Base-by-base conservation (phyloP, 1,140 invertebrate species). In the Galendromus occidentalis region DNA sequence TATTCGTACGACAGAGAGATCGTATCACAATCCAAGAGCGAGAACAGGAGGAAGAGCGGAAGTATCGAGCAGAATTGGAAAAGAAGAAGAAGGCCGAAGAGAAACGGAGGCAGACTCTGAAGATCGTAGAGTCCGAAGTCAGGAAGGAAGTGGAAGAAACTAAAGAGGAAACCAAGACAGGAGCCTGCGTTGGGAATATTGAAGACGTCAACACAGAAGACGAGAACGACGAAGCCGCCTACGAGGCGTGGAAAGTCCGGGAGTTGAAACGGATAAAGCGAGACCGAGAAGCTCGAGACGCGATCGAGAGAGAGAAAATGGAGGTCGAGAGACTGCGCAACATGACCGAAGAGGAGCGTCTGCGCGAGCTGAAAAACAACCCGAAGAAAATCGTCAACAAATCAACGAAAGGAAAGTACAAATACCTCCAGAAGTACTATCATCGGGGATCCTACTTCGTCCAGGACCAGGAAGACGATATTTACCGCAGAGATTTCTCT, bases 371-470 rank as follows among this genome's bases (percentile, higher is more conserved):
- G 18, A 82, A 90, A 64, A 75, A 86, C n/a, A 98, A 98, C 79
- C 94, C 94, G 0, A 95, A 94, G 77, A 67, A 82, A 12, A 81
- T 98, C 33, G 93, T 89, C 1, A 99, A 99, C 77, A 94, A 96
- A 76, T 85, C 88, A 1, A 80, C 84, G 1, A 99, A 99, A 79
- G 95, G 95, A 65, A 98, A 98, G 80, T 98, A 98, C 79, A 98
- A 98, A 75, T 99, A 98, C 77, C 77, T 99, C 67, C 96, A 99
- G 78, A 99, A 99, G 75, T 99, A 98, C 75, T 99, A 95, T 75
- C 96, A 99, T 80, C 84, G 96, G 71, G 96, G 95, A 76, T 93
- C 89, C 0, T 99, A 98, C 81, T 69, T 67, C 20, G 72, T 75
- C 12, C 71, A 82, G 79, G 90, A 97, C 73, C 83, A 87, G 71